Evolutionary conservation across 1,140 invertebrate genomes (phyloP).

Genomic region (Euborellia annulipes): DNA sequence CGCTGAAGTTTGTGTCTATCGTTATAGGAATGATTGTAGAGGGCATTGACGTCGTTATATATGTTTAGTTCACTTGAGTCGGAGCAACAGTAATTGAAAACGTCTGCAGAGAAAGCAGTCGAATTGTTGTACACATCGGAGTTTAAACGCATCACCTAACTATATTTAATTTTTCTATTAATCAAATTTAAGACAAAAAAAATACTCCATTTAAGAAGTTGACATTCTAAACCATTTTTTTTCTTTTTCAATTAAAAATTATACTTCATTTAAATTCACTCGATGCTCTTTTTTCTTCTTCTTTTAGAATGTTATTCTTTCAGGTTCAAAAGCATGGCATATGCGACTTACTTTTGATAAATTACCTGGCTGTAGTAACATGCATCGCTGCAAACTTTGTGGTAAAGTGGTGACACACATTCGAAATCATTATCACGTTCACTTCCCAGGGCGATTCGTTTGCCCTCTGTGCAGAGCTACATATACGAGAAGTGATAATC

Average conservation of each 20-base stretch:
- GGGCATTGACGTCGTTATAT: too few species aligned
- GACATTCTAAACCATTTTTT: constrained; percentile 30
- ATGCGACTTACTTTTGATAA: constrained; percentile 81
- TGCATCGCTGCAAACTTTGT: constrained; percentile 78
- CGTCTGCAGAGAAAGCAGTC: too few species aligned
- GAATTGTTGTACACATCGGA: too few species aligned
- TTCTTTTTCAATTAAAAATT: constrained; percentile 28
- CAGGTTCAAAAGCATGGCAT: constrained; percentile 82
- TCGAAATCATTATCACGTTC: constrained; percentile 79
- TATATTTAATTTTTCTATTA: too few species aligned
- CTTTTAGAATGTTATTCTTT: too few species aligned
- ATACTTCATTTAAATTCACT: constrained; percentile 16
- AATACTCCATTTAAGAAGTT: constrained; percentile 11
- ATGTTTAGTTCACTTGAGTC: too few species aligned
- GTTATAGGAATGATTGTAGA: too few species aligned
- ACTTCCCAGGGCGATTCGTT: constrained; percentile 74
- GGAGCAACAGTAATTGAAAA: too few species aligned
- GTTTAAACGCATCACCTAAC: too few species aligned
- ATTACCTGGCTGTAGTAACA: constrained; percentile 62
- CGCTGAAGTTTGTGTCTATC: too few species aligned
- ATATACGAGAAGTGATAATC: constrained; percentile 74
- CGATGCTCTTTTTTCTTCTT: too few species aligned
- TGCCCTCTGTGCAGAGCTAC: constrained; percentile 71
- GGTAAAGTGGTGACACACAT: constrained; percentile 82
- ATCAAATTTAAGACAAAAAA: constrained; percentile 9